Base-by-base conservation (phyloP, 2,113 vertebrate species). In the Emberiza fucata region DNA sequence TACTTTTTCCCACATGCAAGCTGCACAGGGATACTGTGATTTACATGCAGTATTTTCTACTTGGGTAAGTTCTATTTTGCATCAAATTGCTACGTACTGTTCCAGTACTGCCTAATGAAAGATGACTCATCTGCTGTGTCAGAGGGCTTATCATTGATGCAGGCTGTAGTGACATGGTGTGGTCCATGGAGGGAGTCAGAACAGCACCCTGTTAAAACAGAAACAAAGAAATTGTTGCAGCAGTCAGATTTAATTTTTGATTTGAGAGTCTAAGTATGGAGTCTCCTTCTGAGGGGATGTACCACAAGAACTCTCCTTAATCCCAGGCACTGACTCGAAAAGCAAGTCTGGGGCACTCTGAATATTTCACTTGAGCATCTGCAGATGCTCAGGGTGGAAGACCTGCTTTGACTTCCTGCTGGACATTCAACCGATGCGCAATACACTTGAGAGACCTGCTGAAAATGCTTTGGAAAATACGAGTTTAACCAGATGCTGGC, bases 111-210 rank as follows among this genome's bases (percentile, higher is more conserved):
- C 99, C 98, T 97, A 99, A 94, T 68, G 99, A 99, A 93, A 99
- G 98, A 88, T 99, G 99, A 98, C 98, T 98, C 99, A 99, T 99
- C 96, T 99, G 99, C 98, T 99, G 99, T 66, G 99, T 96, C 94
- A 99, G 97, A 50, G 99, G 99, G 93, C 97, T 98, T 96, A 99
- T 99, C 98, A 99, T 99, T 3, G 99, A 99, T 14, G 99, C 90
- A 11, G 98, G 99, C 97, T 99, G 99, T 98, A 99, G 98, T 98
- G 99, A 99, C 99, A 99, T 98, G 83, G 99, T 98, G 70, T 99
- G 99, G 97, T 99, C 99, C 98, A 99, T 99, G 90, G 99, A 99
- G 97, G 99, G 99, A 95, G 99, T 99, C 98, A 99, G 94, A 95
- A 99, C 98, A 91, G 99, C 98, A 98, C 99, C 99, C 99, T 99